These are phyloP conservation scores for Rhyzopertha dominica DNA, from an alignment of 1,140 invertebrate species.

Conservation along the genomic window DNA sequence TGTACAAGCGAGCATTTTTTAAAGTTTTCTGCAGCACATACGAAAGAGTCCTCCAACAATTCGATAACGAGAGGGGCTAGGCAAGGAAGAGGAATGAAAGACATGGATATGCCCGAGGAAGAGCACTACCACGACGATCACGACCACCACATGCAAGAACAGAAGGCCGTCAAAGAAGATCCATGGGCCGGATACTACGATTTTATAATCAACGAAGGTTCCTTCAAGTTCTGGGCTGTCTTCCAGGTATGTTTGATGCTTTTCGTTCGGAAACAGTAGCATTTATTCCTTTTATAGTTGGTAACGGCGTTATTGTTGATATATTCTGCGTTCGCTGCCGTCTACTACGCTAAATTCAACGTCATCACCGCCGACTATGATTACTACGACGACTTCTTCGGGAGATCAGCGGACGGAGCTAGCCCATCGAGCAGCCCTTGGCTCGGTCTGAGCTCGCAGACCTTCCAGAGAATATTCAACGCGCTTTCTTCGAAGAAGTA, in stretches of 20 bases:
- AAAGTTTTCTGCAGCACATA: slow-evolving; percentile 24
- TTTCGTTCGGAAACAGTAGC: too few relatives aligned
- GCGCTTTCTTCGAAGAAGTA: slow-evolving; percentile 44
- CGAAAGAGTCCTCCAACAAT: slow-evolving; percentile 37
- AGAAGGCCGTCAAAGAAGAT: slow-evolving; percentile 51
- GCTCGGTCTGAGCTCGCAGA: slow-evolving; percentile 38
- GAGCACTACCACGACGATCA: slow-evolving; percentile 32
- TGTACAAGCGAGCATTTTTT: too few relatives aligned
- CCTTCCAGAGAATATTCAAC: slow-evolving; percentile 42
- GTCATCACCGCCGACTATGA: slow-evolving; percentile 69
- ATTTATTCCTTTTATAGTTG: slow-evolving; percentile 54
- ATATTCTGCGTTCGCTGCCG: slow-evolving; percentile 75
- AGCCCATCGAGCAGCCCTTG: slow-evolving; percentile 30
- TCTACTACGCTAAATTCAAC: slow-evolving; percentile 82
- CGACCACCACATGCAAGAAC: slow-evolving; percentile 41
- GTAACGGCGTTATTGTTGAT: slow-evolving; percentile 70
- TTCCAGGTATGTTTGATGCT: slow-evolving; percentile 76
- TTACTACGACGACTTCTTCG: slow-evolving; percentile 56
- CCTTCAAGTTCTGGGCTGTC: slow-evolving; percentile 81
- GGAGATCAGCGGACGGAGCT: slow-evolving; percentile 35
- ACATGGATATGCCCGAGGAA: slow-evolving; percentile 29
- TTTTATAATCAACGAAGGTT: slow-evolving; percentile 78
- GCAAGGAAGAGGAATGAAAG: slow-evolving; percentile 36
- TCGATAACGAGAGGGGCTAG: slow-evolving; percentile 32
- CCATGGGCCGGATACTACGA: slow-evolving; percentile 74